Conservation (phyloP, 2,888 invertebrate genomes). For the Sinopyrophorus schimmeli region DNA sequence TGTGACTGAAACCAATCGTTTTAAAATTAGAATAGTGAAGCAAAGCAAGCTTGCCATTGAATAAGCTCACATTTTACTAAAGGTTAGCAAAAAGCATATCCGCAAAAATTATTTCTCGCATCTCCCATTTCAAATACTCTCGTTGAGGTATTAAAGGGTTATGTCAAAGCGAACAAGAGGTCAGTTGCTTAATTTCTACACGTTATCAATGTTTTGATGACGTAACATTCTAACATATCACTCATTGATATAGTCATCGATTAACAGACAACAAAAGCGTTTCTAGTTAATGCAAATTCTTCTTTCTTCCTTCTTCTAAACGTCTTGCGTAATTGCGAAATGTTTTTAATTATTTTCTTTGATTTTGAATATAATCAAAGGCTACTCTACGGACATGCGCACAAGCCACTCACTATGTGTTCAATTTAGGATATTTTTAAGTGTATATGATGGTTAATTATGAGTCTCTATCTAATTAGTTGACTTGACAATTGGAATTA, state of each 20-base stretch:
- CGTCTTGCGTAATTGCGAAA: not conserved
- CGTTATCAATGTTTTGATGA: slow-evolving; percentile 6
- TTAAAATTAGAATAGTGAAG: slow-evolving; percentile 41
- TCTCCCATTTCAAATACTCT: not conserved
- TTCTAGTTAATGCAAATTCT: slow-evolving; percentile 11
- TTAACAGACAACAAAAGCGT: slow-evolving; percentile 20
- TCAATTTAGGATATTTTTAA: too few species aligned
- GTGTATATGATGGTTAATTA: too few species aligned
- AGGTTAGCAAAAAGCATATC: slow-evolving; percentile 20
- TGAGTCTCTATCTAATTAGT: too few species aligned
- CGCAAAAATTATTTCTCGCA: not conserved
- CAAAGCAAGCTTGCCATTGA: slow-evolving; percentile 38
- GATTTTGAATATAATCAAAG: slow-evolving; percentile 1
- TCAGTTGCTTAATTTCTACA: slow-evolving; percentile 13
- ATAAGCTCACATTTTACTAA: slow-evolving; percentile 28
- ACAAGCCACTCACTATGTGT: slow-evolving; percentile 24
- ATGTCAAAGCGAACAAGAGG: slow-evolving; percentile 11
- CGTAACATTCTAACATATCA: slow-evolving; percentile 3
- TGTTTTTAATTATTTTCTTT: not conserved
- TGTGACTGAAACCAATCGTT: slow-evolving; percentile 31
- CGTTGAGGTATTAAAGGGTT: slow-evolving; percentile 7
- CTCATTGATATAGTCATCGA: not conserved
- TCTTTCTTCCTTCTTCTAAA: slow-evolving; percentile 23
- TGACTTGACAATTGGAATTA: too few species aligned
- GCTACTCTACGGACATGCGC: slow-evolving; percentile 26